These are phyloP conservation scores for Steinernema feltiae DNA, from an alignment of 1,140 invertebrate genomes.

Conservation along the genomic window DNA sequence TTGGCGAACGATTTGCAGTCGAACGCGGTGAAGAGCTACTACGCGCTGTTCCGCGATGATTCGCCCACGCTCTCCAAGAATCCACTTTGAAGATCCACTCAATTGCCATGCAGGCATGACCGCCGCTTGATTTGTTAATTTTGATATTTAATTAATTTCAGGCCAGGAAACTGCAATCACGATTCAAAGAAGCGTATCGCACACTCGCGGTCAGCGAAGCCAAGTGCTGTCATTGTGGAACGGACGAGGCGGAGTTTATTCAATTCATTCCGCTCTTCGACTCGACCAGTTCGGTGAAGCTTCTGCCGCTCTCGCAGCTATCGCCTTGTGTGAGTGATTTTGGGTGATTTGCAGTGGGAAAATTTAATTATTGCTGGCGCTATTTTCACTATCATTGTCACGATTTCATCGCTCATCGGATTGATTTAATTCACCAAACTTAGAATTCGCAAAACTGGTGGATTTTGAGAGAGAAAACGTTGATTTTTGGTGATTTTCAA, in stretches of 20 bases:
- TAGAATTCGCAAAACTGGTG: no score
- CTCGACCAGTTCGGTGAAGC: slow-evolving; percentile 26
- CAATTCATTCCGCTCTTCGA: slow-evolving; percentile 36
- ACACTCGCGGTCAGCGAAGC: background rate
- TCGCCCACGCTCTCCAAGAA: slow-evolving; percentile 18
- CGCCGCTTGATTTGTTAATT: no score
- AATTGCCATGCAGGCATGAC: slow-evolving; percentile 38
- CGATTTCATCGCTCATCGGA: no score
- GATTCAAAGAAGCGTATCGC: slow-evolving; percentile 11
- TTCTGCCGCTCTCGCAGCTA: slow-evolving; percentile 32
- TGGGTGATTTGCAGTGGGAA: background rate
- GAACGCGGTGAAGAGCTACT: slow-evolving; percentile 37
- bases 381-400: no score
- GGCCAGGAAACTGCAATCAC: slow-evolving; percentile 10
- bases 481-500: no score
- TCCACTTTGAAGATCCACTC: slow-evolving; percentile 33
- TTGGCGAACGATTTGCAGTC: slow-evolving; percentile 33
- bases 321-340: slow-evolving; percentile 40
- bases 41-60: slow-evolving; percentile 24
- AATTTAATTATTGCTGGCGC: no score
- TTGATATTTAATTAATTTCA: no score
- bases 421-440: no score
- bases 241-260: slow-evolving; percentile 30
- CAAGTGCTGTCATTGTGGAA: slow-evolving; percentile 19
- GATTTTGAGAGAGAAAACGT: no score